phyloP scores from a whole-genome alignment of 2,888 invertebrate species.

The Trichogramma evanescens region DNA sequence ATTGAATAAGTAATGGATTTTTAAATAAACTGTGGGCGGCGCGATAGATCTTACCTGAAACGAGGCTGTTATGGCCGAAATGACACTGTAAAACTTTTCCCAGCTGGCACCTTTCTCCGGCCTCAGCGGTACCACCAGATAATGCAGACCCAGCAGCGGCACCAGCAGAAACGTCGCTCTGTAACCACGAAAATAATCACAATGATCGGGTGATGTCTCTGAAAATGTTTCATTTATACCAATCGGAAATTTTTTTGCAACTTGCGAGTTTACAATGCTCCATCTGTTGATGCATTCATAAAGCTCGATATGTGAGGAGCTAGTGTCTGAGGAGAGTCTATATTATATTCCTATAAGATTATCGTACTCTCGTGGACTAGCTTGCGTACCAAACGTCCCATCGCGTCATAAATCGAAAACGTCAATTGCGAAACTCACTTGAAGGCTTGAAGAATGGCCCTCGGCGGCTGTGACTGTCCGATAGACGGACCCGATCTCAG shows the following conservation, averaged over 20 bases:
- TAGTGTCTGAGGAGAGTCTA: too few relatives aligned
- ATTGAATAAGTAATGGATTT: too few relatives aligned
- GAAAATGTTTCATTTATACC: neutral
- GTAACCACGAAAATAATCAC: slow-evolving; percentile 14
- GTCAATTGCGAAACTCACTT: slow-evolving; percentile 48
- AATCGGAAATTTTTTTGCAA: neutral
- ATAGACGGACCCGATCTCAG: slow-evolving; percentile 66
- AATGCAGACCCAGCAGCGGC: slow-evolving; percentile 85
- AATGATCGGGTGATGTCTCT: neutral
- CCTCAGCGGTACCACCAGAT: slow-evolving; percentile 79
- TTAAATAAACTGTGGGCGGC: too few relatives aligned
- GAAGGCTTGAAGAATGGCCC: slow-evolving; percentile 69
- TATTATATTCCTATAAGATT: too few relatives aligned
- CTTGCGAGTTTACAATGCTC: neutral
- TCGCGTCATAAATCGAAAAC: slow-evolving; percentile 16
- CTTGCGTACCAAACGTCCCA: neutral
- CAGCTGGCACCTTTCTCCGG: slow-evolving; percentile 62
- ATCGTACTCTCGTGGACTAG: neutral
- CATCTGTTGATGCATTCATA: neutral
- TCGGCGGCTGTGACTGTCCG: slow-evolving; percentile 55
- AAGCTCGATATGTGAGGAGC: neutral
- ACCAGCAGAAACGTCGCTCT: slow-evolving; percentile 84
- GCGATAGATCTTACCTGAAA: slow-evolving; percentile 61
- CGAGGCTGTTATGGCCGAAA: slow-evolving; percentile 79
- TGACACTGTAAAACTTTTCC: slow-evolving; percentile 75